A percentile compares a stretch with the other conserved stretches of the same genome.
phyloP scores from a whole-genome alignment of 2,888 invertebrate species.

The Hesperia comma region DNA sequence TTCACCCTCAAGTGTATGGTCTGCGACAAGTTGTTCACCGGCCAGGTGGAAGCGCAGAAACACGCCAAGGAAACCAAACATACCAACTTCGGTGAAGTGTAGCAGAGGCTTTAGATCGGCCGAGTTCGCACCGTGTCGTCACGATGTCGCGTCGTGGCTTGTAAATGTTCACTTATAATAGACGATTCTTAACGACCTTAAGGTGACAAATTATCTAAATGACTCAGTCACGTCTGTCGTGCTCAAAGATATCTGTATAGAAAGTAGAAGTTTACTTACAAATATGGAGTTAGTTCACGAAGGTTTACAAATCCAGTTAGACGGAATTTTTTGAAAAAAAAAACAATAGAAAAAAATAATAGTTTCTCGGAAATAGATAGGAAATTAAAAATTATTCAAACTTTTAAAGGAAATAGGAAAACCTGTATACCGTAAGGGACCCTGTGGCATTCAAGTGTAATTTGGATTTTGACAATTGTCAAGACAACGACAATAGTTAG shows the following conservation, averaged over 20 bases:
- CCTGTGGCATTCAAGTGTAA: background rate
- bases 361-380: too few species aligned
- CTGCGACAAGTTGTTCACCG: slow-evolving; percentile 90
- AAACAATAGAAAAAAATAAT: too few species aligned
- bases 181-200: too few species aligned
- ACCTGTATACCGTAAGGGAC: background rate
- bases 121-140: background rate
- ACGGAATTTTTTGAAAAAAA: too few species aligned
- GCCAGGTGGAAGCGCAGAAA: slow-evolving; percentile 91
- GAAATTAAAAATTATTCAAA: too few species aligned
- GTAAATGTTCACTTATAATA: background rate
- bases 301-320: too few species aligned
- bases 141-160: background rate
- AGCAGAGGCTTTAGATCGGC: slow-evolving; percentile 54
- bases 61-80: slow-evolving; percentile 95
- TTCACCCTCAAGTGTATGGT: slow-evolving; percentile 92
- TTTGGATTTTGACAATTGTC: background rate
- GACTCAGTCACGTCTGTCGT: too few species aligned
- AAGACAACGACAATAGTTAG: background rate
- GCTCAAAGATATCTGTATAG: too few species aligned
- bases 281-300: too few species aligned
- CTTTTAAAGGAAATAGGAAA: too few species aligned
- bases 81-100: slow-evolving; percentile 90
- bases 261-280: too few species aligned
- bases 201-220: too few species aligned